A percentile compares a stretch with the other conserved stretches of the same genome.
Conservation (phyloP, 2,113 vertebrate species). For the Thymallus thymallus region DNA sequence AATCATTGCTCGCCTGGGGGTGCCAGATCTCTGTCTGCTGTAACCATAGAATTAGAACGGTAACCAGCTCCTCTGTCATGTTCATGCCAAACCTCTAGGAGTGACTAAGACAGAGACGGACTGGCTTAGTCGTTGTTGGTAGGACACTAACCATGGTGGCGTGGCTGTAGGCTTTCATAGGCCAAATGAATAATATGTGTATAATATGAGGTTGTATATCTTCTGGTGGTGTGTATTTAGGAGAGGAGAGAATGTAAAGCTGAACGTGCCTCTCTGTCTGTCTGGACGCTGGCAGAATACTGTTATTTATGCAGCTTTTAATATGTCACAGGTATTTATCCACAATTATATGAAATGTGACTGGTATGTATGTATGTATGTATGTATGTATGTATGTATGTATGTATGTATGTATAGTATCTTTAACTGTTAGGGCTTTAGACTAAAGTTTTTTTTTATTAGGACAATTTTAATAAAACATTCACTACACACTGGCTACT, state of each 20-base stretch:
- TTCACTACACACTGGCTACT: slow-evolving; percentile 19
- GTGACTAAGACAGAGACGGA: too few species aligned
- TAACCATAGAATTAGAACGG: too few species aligned
- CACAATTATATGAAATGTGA: slow-evolving; percentile 22
- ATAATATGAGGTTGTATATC: too few species aligned
- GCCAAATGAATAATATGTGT: neutral
- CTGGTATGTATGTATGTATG: slow-evolving; percentile 48
- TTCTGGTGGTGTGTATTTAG: neutral
- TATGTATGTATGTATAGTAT: slow-evolving; percentile 41
- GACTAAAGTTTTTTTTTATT: slow-evolving; percentile 66
- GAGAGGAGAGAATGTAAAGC: slow-evolving; percentile 27
- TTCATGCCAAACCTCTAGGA: too few species aligned
- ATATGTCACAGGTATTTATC: slow-evolving; percentile 45
- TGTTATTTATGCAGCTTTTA: slow-evolving; percentile 58
- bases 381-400: too few species aligned
- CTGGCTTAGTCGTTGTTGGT: too few species aligned
- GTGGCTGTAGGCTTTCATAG: neutral
- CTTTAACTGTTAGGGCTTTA: slow-evolving; percentile 27
- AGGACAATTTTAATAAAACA: slow-evolving; percentile 66
- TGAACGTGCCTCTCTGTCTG: slow-evolving; percentile 9
- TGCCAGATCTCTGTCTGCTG: too few species aligned
- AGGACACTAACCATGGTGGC: neutral
- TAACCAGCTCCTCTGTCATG: too few species aligned
- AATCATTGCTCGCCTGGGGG: too few species aligned
- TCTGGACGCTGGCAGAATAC: slow-evolving; percentile 38